Percentiles rank a stretch among this genome's conserved stretches.
Conservation (phyloP, 2,888 invertebrate species). For the Bimastos eiseni region DNA sequence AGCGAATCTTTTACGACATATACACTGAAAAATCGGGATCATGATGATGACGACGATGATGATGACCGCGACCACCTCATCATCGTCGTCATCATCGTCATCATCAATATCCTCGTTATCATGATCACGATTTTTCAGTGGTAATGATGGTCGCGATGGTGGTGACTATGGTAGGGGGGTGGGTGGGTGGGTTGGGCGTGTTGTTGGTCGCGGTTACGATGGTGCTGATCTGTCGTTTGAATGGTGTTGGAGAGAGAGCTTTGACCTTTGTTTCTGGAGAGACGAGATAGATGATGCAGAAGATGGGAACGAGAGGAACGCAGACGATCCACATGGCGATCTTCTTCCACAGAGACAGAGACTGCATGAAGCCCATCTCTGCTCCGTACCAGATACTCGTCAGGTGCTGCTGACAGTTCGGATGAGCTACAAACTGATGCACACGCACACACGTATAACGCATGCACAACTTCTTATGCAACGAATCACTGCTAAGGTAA, state of each 20-base stretch:
- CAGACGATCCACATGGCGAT: constrained; percentile 48
- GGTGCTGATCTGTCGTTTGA: too few species aligned
- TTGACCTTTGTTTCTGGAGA: constrained; percentile 60
- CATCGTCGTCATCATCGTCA: too few species aligned
- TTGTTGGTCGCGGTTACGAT: too few species aligned
- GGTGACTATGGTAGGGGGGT: too few species aligned
- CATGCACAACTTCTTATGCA: neutral
- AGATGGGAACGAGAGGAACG: constrained; percentile 48
- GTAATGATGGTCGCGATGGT: too few species aligned
- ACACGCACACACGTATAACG: constrained; percentile 22
- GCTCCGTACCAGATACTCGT: constrained; percentile 73
- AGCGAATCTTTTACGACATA: too few species aligned
- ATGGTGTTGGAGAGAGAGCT: too few species aligned
- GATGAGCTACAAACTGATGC: constrained; percentile 72
- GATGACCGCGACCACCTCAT: too few species aligned
- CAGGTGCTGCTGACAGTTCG: constrained; percentile 74
- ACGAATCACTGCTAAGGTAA: accelerated
- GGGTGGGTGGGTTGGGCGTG: too few species aligned
- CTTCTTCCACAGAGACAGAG: constrained; percentile 63
- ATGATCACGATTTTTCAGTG: too few species aligned
- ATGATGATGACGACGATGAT: constrained; percentile 23
- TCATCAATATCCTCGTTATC: constrained; percentile 13
- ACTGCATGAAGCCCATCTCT: constrained; percentile 69
- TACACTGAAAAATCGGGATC: too few species aligned
- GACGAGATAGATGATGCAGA: constrained; percentile 60